Base-by-base conservation (phyloP, 2,888 invertebrate genomes). In the Sphaerophoria taeniata region DNA sequence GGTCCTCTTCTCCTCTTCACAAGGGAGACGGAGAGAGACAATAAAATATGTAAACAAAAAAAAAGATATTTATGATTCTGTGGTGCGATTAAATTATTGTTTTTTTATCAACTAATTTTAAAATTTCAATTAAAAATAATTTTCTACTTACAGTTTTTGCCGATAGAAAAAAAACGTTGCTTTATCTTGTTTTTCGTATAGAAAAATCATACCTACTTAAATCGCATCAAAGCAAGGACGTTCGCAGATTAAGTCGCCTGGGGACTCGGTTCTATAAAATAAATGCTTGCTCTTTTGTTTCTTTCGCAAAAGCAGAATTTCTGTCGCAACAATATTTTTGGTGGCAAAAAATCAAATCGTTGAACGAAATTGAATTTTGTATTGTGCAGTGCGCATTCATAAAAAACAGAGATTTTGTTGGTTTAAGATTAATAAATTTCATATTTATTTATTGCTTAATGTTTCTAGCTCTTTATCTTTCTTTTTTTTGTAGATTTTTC, bases 371-470 rank as follows among this genome's bases (percentile, higher is more conserved):
- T 39, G 51, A 14, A 58, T 58, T 70, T 72, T 67, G 43, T 75
- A 34, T 73, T 58, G 55, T 33, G 69, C 63, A 70, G 24, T 69
- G 55, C 16, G 69, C 63, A 70, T 24, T 69, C 34, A 80, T 80
- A 84, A 67, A 67, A 84, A 80, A 84, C 84, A 84, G 65, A 75
- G 60, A 72, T 69, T 80, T 11, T 43, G 43, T 43, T 43, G 9
- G 11, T 76, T 51, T 69, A 72, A 72, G 75, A 71, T 80, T 84
- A 43, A 80, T 80, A 80, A 72, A 72, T 72, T 47, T 24, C 24
- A 67, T 78, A 70, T 83, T 84, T 84, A 79, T 84, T 84, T 79
- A 71, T 84, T 84, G 58, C 75, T 84, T 55, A 49, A 58, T 56
- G 67, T 73, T 63, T 55, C 58, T 36, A 47, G 14, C 36, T 60